Conservation (phyloP, 1,140 invertebrate species). For the Pseudomyrmex pallidus region DNA sequence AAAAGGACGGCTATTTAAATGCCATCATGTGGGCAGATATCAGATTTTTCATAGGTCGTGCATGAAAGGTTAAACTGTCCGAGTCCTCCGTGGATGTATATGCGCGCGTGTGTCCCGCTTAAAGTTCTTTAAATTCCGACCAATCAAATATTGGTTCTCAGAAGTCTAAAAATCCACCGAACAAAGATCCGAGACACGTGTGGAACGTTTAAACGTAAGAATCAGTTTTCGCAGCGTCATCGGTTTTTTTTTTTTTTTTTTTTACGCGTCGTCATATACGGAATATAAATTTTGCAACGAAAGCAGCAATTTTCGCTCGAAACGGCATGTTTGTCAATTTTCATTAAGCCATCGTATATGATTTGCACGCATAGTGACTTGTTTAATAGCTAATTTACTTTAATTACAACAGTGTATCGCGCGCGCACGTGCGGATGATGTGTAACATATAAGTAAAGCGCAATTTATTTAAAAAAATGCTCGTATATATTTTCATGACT, state of each 20-base stretch:
- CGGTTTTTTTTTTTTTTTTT: neutral
- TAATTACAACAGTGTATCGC: neutral
- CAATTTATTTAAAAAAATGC: neutral
- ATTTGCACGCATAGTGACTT: neutral
- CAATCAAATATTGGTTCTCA: constrained; percentile 25
- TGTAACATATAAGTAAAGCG: constrained; percentile 1
- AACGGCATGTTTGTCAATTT: neutral
- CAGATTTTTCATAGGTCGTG: constrained; percentile 60
- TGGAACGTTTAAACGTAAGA: constrained; percentile 9
- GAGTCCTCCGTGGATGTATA: constrained; percentile 6
- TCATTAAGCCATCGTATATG: neutral
- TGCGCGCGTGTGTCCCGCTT: neutral
- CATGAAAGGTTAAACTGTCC: constrained; percentile 57
- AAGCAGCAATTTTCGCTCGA: neutral
- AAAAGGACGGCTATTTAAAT: constrained; percentile 60
- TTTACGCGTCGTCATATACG: neutral
- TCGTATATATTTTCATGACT: neutral
- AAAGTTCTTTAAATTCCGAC: constrained; percentile 56
- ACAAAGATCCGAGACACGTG: constrained; percentile 33
- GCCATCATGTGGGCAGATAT: constrained; percentile 52
- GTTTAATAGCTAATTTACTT: constrained; percentile 21
- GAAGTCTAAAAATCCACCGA: constrained; percentile 34
- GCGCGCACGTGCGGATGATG: neutral
- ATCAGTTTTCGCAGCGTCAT: constrained; percentile 18
- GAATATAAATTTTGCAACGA: neutral